Evolutionary conservation across 1,140 invertebrate genomes (phyloP), one percentile per base, ranked within the genome.

Genomic region (Atta cephalotes): DNA sequence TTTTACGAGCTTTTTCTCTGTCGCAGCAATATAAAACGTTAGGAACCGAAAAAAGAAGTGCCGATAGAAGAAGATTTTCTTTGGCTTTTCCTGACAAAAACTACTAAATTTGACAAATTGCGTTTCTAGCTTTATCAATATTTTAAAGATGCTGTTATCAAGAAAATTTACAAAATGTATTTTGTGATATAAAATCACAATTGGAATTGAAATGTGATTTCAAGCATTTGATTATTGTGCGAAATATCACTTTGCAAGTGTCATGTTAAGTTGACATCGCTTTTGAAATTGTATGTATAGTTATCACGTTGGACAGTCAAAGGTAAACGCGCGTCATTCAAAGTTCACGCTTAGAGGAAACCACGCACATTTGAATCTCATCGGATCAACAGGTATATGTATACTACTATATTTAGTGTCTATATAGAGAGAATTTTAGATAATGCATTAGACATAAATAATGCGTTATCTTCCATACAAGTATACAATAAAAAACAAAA

Each of bases 331-430:
- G 9, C 9, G 39, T 84, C 25, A 49, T 51, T 62, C 28, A 74
- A 74, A 76, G 74, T 74, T 84, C n/a, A 71, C 21, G 53, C 39
- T 74, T 62, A 82, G 56, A 45, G 80, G 14, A 62, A 71, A 5
- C 7, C 10, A 4, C 9, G 21, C 66, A 49, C 25, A 14, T 45
- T 82, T 74, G 39, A 0, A 1, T 49, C 7, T 76, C 56, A 62
- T 4, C n/a, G 28, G 5, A 84, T 84, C 80, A 84, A 84, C 80
- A 84, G 68, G 68, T 82, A 82, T 51, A 56, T n/a, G 7, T 10
- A 45, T 81, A 81, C 21, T 45, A 35, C 6, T 74, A 21, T 21
- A 62, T 84, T 84, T 84, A 84, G 70, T 71, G 56, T 71, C 16
- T 56, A 6, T 2, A 6, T 28, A 62, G 74, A 14, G 21, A 39